phyloP scores from a whole-genome alignment of 2,888 invertebrate genomes.

The Melieria picta region DNA sequence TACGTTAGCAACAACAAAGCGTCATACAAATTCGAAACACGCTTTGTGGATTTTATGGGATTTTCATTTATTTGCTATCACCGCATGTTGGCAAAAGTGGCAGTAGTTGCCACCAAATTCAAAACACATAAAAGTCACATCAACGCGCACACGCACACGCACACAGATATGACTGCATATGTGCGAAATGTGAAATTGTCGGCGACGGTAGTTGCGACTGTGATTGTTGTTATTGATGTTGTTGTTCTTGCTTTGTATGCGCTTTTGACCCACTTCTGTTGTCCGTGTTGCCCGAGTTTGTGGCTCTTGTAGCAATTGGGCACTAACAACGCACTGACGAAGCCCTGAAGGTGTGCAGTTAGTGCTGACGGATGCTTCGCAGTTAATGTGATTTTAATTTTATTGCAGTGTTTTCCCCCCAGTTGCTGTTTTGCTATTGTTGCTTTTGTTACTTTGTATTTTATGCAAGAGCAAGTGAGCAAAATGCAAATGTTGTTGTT shows the following conservation, averaged over 20 bases:
- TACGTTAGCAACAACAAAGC: not conserved
- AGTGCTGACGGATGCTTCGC: not conserved
- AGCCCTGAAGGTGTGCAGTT: no score
- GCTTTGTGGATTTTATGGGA: not conserved
- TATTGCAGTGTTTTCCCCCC: not conserved
- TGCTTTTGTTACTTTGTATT: not conserved
- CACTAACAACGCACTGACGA: no score
- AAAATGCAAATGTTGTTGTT: no score
- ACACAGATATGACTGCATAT: no score
- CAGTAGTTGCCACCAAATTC: not conserved
- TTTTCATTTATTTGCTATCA: no score
- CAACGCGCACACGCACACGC: no score
- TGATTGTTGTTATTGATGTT: not conserved
- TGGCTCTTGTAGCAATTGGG: not conserved
- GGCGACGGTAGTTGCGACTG: no score
- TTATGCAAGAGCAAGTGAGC: not conserved
- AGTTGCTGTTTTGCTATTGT: not conserved
- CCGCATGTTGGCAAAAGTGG: not conserved
- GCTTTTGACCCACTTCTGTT: constrained; percentile 1
- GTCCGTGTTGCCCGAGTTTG: not conserved
- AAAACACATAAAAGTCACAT: not conserved
- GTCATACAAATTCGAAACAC: not conserved
- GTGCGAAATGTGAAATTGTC: no score
- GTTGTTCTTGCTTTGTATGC: not conserved
- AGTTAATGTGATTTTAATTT: constrained; percentile 4